Evolutionary conservation across 2,797 vertebrate genomes (phyloP), one percentile per base, ranked within the genome.

Genomic region (Arremon brunneinucha): DNA sequence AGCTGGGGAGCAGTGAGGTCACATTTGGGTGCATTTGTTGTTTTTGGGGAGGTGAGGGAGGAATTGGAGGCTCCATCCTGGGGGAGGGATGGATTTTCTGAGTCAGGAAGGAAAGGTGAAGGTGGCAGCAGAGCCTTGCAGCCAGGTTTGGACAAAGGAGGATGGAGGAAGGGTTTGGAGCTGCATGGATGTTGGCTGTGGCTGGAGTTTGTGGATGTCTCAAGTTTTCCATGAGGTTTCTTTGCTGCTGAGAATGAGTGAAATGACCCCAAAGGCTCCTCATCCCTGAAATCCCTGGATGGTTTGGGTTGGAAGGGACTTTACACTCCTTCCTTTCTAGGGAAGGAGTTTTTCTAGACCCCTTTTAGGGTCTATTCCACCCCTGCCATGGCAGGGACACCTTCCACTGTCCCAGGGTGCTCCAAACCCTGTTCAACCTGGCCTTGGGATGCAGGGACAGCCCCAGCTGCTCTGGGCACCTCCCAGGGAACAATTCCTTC

Each of bases 1-100:
- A 97, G 95, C 94, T 96, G 95, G 35, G 76, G n/a, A 77, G 83
- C 90, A 90, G 27, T 75, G 67, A 87, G 89, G 94, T 92, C 96
- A 86, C 53, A 0, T 41, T 83, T 69, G 62, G 86, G 53, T 86
- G 67, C 5, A 3, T 41, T 41, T 8, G 20, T 68, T 77, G 63
- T 49, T 89, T 92, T 67, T 39, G 65, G 83, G 30, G 39, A 12
- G 65, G 21, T 37, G 28, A n/a, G 43, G 82, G 60, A 63, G 47
- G 64, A 60, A 63, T 7, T 10, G 76, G 79, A 59, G 67, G 47
- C 20, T 68, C n/a, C 62, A 37, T 65, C 50, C 41, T 0, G 0
- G 21, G 83, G 35, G 12, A 91, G 83, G 70, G 59, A 39, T 0
- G 3, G 79, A 39, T 95, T 94, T 91, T 83, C 84, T 10, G 1